Evolutionary conservation across 2,797 vertebrate species (phyloP), one percentile per base, ranked within the genome.

Genomic region (Menidia menidia): DNA sequence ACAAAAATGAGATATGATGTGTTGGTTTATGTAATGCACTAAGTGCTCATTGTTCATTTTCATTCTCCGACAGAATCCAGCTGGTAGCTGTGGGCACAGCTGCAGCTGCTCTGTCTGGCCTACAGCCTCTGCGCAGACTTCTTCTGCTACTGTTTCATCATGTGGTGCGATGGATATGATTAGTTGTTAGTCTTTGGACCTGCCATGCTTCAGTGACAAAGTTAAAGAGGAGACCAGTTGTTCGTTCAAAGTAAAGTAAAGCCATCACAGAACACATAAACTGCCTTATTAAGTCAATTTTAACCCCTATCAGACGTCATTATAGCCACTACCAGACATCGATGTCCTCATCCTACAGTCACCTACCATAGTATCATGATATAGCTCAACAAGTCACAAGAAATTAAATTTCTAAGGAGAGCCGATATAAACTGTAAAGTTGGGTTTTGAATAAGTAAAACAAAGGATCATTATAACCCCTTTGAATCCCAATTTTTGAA

Each of bases 41-140:
- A 18, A 32, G 41, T 5, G 25, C 39, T 64, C n/a, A 19, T 51
- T 39, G 60, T 62, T 50, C 47, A 35, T 25, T 2, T 52, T 54
- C 8, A n/a, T 7, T 44, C 16, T 64, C 52, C 16, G 9, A 39
- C 31, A 15, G 30, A 3, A 4, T 35, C 63, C 41, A 44, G 51
- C 54, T 65, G 62, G 8, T 11, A 18, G n/a, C 47, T 50, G 47
- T 9, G 47, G 19, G n/a, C 47, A 35, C 51, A 32, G 43, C 51
- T 55, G 52, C 18, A 56, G 42, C 52, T 41, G 55, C 32, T 13
- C 11, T 3, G 16, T 64, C 39, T 44, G 51, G 7, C 16, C 33
- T 55, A 3, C 12, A 43, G 39, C 41, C 14, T 6, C 14, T 31
- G 16, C 33, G 32, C 8, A 8, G 16, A 33, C 25, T 35, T 55